These are phyloP conservation scores for Spodoptera littoralis DNA, from an alignment of 2,888 invertebrate species.

Conservation along the genomic window DNA sequence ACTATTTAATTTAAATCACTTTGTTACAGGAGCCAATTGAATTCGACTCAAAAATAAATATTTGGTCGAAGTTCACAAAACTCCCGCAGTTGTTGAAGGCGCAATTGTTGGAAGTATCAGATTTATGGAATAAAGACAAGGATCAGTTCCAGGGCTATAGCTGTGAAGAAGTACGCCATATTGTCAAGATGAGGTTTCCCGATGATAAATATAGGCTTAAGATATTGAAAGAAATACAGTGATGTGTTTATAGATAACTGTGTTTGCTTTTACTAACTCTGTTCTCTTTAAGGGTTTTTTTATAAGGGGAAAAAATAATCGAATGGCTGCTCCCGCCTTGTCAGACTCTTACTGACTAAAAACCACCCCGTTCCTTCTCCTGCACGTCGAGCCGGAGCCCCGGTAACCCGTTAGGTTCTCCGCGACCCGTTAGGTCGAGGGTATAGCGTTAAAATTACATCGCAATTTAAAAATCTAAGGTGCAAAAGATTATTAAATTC, in stretches of 20 bases:
- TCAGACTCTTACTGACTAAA: too few species aligned
- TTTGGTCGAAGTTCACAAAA: conserved; percentile 78
- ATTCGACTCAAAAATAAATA: conserved; percentile 71
- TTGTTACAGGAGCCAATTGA: conserved; percentile 72
- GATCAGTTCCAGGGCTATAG: conserved; percentile 69
- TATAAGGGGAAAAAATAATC: too few species aligned
- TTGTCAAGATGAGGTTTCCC: conserved; percentile 83
- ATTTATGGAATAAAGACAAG: conserved; percentile 72
- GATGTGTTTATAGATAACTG: conserved; percentile 37
- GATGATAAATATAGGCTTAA: conserved; percentile 80
- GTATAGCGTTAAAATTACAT: too few species aligned
- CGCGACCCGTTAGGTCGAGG: too few species aligned
- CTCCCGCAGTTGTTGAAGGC: conserved; percentile 77
- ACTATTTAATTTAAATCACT: neutral
- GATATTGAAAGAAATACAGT: conserved; percentile 85
- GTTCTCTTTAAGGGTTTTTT: too few species aligned
- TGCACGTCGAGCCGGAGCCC: too few species aligned
- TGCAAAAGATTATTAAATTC: too few species aligned
- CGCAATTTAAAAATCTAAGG: too few species aligned
- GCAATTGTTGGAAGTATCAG: conserved; percentile 78
- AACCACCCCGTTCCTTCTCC: too few species aligned
- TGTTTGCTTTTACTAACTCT: conserved; percentile 1
- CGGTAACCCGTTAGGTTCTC: too few species aligned
- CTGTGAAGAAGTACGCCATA: conserved; percentile 82
- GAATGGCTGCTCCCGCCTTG: too few species aligned